Percentiles rank a stretch among this genome's conserved stretches.
phyloP scores from a whole-genome alignment of 2,888 invertebrate genomes.

The Cerastis rubricosa region DNA sequence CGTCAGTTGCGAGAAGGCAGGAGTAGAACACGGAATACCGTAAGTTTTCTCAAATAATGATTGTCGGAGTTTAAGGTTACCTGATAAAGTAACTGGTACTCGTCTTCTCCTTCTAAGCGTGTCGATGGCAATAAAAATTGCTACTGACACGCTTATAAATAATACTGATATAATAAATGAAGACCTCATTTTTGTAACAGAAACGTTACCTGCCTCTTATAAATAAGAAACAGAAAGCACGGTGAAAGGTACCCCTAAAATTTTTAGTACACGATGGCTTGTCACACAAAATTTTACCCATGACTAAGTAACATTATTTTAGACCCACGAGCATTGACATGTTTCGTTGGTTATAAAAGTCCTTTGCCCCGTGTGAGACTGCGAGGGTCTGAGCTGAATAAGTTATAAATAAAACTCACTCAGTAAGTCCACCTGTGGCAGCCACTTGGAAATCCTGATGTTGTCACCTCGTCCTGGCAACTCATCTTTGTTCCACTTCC shows the following conservation, averaged over 20 bases:
- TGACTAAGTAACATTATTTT: neutral
- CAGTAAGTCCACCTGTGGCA: conserved; percentile 81
- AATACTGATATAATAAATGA: neutral
- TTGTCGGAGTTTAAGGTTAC: neutral
- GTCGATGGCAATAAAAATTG: neutral
- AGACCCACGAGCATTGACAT: neutral
- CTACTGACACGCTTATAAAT: too few species aligned
- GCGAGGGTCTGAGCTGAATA: neutral
- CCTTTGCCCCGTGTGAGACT: neutral
- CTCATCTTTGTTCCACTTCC: conserved; percentile 65
- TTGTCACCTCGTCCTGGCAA: conserved; percentile 70
- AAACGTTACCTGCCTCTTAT: neutral
- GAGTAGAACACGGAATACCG: neutral
- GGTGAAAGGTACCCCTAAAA: too few species aligned
- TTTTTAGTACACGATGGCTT: neutral
- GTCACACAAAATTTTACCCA: neutral
- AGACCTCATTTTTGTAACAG: neutral
- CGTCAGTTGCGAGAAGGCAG: neutral
- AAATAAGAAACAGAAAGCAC: too few species aligned
- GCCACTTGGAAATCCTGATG: conserved; percentile 40
- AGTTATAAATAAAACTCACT: conserved; percentile 14
- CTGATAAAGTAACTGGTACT: neutral
- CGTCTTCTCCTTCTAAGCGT: neutral
- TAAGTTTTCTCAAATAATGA: neutral
- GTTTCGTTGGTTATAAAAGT: neutral